Evolutionary conservation across 35 echinoderm and acorn worm species (phyloP), one percentile per base, ranked within the genome.

Genomic region (Acanthaster planci): DNA sequence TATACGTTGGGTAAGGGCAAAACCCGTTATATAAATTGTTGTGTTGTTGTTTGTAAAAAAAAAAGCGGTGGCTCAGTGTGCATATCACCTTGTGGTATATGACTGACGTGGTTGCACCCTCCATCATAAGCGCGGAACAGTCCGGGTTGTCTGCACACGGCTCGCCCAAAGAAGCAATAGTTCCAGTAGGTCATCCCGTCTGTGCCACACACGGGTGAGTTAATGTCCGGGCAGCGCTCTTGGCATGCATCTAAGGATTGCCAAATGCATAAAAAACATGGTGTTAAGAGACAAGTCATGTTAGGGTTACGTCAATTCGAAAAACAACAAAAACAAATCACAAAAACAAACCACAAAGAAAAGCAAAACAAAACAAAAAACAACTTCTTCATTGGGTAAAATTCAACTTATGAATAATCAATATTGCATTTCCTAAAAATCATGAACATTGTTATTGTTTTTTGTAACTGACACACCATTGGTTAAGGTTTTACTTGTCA

Each of bases 141-240:
- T 8, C 64, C 64, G 14, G 64, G 64, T 72, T 31, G 21, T 26
- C 64, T 26, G 64, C 64, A 72, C 26, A 34, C 64, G 21, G 64
- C 64, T 29, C 64, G 64, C 64, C 30, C 21, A 19, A 72, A 29
- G 64, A 72, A 72, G 64, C 64, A 72, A 26, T 72, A 72, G 64
- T 72, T 72, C 22, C 23, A 26, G 64, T 72, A 72, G 15, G 64
- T 72, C 23, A 72, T 19, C 34, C 64, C 64, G 26, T 72, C 64
- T 8, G 64, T 36, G 30, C 64, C 64, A 26, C 64, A 72, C 23
- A 72, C 64, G 14, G 64, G 19, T 72, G 64, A 72, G 21, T 34
- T 14, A 26, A 72, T 72, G 64, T 34, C 64, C 23, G 34, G 26
- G 64, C 64, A 72, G 4, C 34, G 64, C 64, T 72, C 64, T 29